These are phyloP conservation scores for Artibeus jamaicensis DNA, from an alignment of 2,797 vertebrate genomes.

Conservation along the genomic window DNA sequence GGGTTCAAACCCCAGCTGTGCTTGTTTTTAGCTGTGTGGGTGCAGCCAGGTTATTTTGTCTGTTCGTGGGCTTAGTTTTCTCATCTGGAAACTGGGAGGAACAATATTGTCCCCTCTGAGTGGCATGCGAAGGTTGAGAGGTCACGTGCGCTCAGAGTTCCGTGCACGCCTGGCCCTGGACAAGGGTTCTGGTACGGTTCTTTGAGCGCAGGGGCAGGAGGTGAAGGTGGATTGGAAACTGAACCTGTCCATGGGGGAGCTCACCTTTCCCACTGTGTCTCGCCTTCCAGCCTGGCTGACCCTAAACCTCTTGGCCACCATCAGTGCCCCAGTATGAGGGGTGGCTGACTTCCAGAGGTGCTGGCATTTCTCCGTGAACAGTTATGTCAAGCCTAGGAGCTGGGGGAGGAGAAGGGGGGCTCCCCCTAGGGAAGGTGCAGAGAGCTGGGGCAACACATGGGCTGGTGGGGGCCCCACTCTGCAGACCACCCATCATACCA, in stretches of 20 bases:
- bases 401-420: too few species aligned
- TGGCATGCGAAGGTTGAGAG: background rate
- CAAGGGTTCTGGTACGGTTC: accelerated
- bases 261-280: constrained; percentile 88
- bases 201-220: constrained; percentile 87
- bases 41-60: background rate
- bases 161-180: accelerated
- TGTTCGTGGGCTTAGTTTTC: background rate
- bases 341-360: constrained; percentile 83
- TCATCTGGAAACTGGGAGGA: background rate
- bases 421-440: background rate
- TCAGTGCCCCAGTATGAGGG: constrained; percentile 87
- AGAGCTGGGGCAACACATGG: background rate
- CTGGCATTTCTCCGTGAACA: constrained; percentile 88
- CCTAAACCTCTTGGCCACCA: constrained; percentile 86
- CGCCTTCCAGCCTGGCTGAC: constrained; percentile 88
- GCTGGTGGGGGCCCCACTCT: background rate
- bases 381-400: constrained; percentile 89
- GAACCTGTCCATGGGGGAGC: constrained; percentile 84
- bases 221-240: constrained; percentile 87
- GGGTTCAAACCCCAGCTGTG: background rate
- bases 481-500: background rate
- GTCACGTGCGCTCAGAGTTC: background rate
- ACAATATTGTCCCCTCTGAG: accelerated
- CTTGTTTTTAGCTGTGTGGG: background rate